Base-by-base conservation (phyloP, 2,888 invertebrate species). In the Ormyrus pomaceus region DNA sequence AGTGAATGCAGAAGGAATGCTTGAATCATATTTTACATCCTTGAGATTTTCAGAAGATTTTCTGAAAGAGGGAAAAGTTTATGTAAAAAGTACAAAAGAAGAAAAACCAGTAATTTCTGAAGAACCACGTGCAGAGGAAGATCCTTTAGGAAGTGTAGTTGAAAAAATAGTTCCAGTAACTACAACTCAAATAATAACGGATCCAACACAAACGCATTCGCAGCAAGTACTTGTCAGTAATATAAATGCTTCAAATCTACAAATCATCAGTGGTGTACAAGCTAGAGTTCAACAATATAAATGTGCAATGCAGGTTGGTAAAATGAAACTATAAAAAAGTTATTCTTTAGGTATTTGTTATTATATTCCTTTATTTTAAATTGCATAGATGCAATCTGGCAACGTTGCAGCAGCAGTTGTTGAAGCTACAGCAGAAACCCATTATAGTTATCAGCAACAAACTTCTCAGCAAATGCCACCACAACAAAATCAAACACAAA, bases 11-110 rank as follows among this genome's bases (percentile, higher is more conserved):
- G 94, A 95, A 88, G 91, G 92, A 13, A 94, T 94, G 94, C 89
- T 95, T 7, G 94, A 93, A 78, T 93, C 93, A 80, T 95, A 94
- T 86, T 93, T 94, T 51, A 93, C 93, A 69, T 93, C 93, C 53
- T 89, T 93, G 72, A 89, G 93, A 80, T 92, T 92, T 84, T 93
- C 94, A 0, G 93, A 94, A 48, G 93, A 94, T 77, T 92, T 93
- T 84, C 91, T 93, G 80, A 93, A 92, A 83, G 94, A 93, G 55
- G 94, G 94, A 73, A 94, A 94, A 89, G 93, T 91, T 51, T 91
- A 91, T 62, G 90, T 91, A 34, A 91, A 91, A 79, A 90, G 85
- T 56, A 88, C 85, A 4, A 89, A 88, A 59, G 90, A 89, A 53
- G 85, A 86, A 74, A 85, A 86, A 77, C 69, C 84, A 0, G 85